A percentile compares a stretch with the other conserved stretches of the same genome.
Evolutionary conservation across 2,113 vertebrate genomes (phyloP).

Genomic region (Tragelaphus strepsiceros): DNA sequence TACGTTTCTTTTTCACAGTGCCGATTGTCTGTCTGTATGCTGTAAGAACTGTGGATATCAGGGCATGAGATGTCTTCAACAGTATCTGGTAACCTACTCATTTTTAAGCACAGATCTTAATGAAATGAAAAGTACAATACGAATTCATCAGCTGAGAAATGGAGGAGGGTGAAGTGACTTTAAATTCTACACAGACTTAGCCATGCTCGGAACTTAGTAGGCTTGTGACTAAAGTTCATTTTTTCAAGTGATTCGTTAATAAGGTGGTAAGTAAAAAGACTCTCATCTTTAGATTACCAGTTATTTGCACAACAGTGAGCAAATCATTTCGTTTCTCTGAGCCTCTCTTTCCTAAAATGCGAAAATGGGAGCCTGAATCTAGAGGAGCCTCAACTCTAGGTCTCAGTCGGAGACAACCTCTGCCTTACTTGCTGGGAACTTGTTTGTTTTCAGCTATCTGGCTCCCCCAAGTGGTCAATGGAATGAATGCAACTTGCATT

Average conservation of each 20-base stretch:
- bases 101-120: not conserved
- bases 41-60: not conserved
- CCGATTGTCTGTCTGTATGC: not conserved
- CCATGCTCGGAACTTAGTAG: not conserved
- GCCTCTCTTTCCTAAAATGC: not conserved
- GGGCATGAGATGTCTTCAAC: not conserved
- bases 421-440: not conserved
- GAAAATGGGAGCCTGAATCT: not conserved
- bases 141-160: not conserved
- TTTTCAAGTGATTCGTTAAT: not conserved
- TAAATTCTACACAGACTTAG: not conserved
- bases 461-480: conserved; percentile 34
- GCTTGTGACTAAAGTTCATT: not conserved
- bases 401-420: not conserved
- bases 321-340: not conserved
- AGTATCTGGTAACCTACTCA: not conserved
- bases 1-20: not conserved
- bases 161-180: not conserved
- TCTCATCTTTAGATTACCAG: not conserved
- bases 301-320: not conserved
- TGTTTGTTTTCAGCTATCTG: not conserved
- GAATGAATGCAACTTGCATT: not conserved
- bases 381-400: not conserved
- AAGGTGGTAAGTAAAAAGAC: not conserved
- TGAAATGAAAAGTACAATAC: not conserved